Evolutionary conservation across 2,113 vertebrate genomes (phyloP).

Genomic region (Vidua chalybeata): DNA sequence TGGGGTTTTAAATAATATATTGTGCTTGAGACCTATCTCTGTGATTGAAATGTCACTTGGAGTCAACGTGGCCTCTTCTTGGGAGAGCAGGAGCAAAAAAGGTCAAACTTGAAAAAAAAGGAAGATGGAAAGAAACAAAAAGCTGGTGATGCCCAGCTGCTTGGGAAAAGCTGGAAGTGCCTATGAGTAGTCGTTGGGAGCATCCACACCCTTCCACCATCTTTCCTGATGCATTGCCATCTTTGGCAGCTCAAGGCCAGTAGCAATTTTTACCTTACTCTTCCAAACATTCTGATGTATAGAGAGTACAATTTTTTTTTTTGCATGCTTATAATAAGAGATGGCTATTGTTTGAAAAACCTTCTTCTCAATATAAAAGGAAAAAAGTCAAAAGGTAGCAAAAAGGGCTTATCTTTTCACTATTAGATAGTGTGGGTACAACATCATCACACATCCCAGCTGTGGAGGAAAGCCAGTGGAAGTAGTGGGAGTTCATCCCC

Average conservation of each 20-base stretch:
- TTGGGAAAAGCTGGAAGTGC: not conserved
- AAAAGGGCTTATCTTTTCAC: not conserved
- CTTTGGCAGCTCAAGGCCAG: not conserved
- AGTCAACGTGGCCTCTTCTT: not conserved
- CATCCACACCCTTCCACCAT: not conserved
- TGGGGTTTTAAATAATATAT: not conserved
- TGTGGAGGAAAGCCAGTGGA: not conserved
- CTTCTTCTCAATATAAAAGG: not conserved
- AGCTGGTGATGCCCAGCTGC: not conserved
- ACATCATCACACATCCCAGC: not conserved
- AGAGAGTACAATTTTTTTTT: not conserved
- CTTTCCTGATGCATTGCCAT: not conserved
- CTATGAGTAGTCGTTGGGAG: not conserved
- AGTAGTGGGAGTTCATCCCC: not conserved
- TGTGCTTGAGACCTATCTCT: not conserved
- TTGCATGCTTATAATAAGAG: not conserved
- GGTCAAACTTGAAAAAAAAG: not conserved
- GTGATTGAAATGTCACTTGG: constrained; percentile 1
- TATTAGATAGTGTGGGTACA: not conserved
- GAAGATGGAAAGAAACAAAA: not conserved
- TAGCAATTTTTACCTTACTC: not conserved
- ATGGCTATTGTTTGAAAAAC: not conserved
- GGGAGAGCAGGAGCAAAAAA: not conserved
- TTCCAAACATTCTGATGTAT: not conserved
- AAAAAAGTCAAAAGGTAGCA: not conserved